Conservation (phyloP, 2,797 vertebrate species). For the Lophotriccus pileatus region DNA sequence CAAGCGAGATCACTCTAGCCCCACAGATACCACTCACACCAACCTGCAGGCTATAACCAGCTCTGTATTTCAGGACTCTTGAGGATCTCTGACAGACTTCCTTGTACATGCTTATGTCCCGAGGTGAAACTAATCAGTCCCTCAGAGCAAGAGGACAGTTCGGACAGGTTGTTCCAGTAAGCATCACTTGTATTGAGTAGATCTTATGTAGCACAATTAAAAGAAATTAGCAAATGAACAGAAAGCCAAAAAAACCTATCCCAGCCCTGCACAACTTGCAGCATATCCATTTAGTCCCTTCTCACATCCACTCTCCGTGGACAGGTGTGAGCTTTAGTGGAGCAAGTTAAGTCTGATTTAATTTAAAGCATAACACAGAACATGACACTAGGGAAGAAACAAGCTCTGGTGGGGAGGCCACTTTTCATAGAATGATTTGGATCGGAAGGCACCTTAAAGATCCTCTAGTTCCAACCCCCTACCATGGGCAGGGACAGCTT, state of each 20-base stretch:
- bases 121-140: not conserved
- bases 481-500: not conserved
- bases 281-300: not conserved
- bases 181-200: not conserved
- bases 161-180: not conserved
- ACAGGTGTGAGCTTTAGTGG: not conserved
- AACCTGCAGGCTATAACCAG: not conserved
- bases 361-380: not conserved
- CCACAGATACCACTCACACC: not conserved
- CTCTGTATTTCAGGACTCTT: not conserved
- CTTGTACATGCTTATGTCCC: fast-evolving
- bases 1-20: fast-evolving
- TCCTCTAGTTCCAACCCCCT: not conserved
- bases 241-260: not conserved
- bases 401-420: not conserved
- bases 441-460: not conserved
- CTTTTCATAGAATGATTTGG: not conserved
- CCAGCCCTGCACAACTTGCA: not conserved
- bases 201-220: not conserved
- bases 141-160: not conserved
- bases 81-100: not conserved
- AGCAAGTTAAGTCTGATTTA: not conserved
- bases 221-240: not conserved
- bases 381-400: not conserved
- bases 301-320: fast-evolving